Evolutionary conservation across 2,113 vertebrate genomes (phyloP), one percentile per base, ranked within the genome.

Genomic region (Oplegnathus fasciatus): DNA sequence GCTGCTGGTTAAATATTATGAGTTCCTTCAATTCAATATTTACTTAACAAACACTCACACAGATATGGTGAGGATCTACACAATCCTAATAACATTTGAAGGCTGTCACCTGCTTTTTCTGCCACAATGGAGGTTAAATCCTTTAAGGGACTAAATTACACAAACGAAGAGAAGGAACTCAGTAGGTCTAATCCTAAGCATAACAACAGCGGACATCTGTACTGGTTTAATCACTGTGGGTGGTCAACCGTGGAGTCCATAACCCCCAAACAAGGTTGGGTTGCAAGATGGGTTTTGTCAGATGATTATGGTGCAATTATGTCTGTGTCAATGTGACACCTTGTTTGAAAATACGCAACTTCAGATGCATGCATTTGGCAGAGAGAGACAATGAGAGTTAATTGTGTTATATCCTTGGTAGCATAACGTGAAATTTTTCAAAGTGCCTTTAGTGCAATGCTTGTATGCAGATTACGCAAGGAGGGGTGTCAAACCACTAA

Each of bases 121-220:
- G 9, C 34, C 55, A 55, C 54, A 70, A 26, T n/a, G 22, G 30
- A 64, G 17, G 58, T 69, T 7, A 68, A 81, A 74, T 74, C 62
- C 80, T 57, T 75, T 57, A 58, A 78, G 65, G 6, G 26, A 68
- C 42, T 44, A 52, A 50, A 73, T 76, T 11, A 75, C 40, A 58
- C 24, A 75, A 70, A 65, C 28, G 73, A 26, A 77, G 72, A 80
- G 46, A 24, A 32, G 10, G 28, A 58, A 40, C 46, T 77, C 60
- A 44, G 24, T 3, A 48, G 68, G 54, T 30, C 22, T 80, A 28
- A 73, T 76, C 57, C 74, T 37, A 72, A 75, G 48, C 28, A 72
- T 14, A 79, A 72, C 79, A 83, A 28, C 30, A 46, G 71, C 58
- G 55, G 37, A 72, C 83, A 80, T 83, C 85, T 85, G 71, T 20